Evolutionary conservation across 2,113 vertebrate genomes (phyloP).

Genomic region (Oreochromis spilurus): DNA sequence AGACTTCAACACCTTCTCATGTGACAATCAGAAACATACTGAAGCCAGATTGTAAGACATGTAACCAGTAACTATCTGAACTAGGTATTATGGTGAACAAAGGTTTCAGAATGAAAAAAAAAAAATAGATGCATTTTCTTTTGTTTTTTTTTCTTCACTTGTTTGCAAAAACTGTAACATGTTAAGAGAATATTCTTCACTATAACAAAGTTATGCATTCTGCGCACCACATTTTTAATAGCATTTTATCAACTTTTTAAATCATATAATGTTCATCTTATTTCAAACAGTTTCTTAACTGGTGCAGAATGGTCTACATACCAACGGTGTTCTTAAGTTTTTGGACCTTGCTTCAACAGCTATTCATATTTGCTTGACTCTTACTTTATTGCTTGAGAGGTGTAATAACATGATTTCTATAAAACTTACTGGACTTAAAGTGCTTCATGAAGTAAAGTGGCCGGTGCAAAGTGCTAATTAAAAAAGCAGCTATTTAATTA

Average conservation of each 20-base stretch:
- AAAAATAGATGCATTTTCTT: background rate
- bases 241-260: background rate
- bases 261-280: background rate
- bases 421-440: background rate
- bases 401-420: background rate
- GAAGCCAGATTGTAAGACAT: background rate
- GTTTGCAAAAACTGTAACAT: background rate
- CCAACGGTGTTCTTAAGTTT: background rate
- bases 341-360: background rate
- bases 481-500: background rate
- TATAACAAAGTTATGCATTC: background rate
- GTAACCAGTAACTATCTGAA: background rate
- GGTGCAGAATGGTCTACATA: background rate
- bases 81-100: background rate
- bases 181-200: background rate
- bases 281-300: background rate
- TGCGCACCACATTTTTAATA: background rate
- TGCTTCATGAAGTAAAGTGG: background rate
- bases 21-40: background rate
- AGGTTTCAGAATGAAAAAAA: background rate
- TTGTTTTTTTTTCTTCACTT: background rate
- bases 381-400: background rate
- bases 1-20: background rate
- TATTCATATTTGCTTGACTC: background rate
- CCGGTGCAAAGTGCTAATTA: background rate